Evolutionary conservation across 2,888 invertebrate genomes (phyloP), one percentile per base, ranked within the genome.

Genomic region (Caenorhabditis sinica): DNA sequence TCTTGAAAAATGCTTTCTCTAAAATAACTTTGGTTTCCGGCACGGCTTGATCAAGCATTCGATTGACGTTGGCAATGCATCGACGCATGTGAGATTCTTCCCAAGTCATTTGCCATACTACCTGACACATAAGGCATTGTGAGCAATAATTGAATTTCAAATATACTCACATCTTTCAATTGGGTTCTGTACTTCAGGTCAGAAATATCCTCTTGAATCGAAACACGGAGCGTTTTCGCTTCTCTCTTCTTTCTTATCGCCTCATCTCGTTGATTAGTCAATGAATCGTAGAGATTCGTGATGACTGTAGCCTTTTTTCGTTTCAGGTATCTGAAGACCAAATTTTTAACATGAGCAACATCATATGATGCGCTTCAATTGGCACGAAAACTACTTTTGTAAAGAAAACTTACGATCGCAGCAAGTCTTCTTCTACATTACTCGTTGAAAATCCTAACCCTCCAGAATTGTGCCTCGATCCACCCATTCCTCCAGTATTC

Each of bases 21-120:
- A 91, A 86, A 30, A 86, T 65, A 9, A 89, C 83, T 28, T 87
- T 87, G 1, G 83, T 82, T 40, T 83, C 85, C 0, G 80, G 74
- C 2, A 85, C 83, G 6, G 84, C 66, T 40, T 89, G 88, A 36
- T 90, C 87, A 3, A 92, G 61, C 83, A 92, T 84, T 17, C 89
- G 74, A 40, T 90, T 89, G 20, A 92, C 83, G 60, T 86, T 90
- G 0, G 79, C 56, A 15, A 92, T 81, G 69, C 92, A 91, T 15
- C 92, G 87, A 9, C 90, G 85, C 90, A 92, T 90, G 72, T 91
- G 90, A 6, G 88, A 79, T 66, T 91, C 89, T n/a, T 89, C 89
- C 92, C 92, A 92, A 30, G 89, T 88, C 71, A 92, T 92, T 56
- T 89, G 84, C 92, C 92, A 92, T 23, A 89, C 63, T 2, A 92